A percentile compares a stretch with the other conserved stretches of the same genome.
Evolutionary conservation across 2,797 vertebrate species (phyloP).

Genomic region (Cyprinella venusta): DNA sequence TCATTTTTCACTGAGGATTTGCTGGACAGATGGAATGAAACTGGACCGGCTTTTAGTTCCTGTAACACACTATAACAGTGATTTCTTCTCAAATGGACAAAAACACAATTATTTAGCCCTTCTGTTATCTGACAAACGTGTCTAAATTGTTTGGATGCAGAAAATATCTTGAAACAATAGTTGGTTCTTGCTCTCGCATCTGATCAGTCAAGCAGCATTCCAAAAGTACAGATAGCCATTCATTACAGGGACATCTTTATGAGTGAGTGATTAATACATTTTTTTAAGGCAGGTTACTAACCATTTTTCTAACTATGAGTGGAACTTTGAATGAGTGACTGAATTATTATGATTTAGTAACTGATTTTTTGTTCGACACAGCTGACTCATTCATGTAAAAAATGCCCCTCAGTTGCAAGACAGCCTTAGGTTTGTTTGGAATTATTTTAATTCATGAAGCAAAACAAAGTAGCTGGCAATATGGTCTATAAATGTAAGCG

Average conservation of each 20-base stretch:
- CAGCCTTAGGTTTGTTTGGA: neutral
- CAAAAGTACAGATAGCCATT: no score
- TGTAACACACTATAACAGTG: neutral
- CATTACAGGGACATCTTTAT: neutral
- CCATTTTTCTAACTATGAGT: neutral
- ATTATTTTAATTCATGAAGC: neutral
- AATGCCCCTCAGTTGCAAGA: neutral
- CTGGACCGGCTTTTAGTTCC: neutral
- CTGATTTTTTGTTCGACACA: neutral
- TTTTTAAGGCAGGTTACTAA: no score
- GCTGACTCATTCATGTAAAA: neutral
- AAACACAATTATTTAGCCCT: neutral
- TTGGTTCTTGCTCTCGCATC: neutral
- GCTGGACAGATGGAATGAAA: slow-evolving; percentile 14
- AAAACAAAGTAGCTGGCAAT: neutral
- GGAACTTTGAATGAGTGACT: neutral
- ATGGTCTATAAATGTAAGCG: neutral
- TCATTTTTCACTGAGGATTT: neutral
- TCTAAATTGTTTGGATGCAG: neutral
- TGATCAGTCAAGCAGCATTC: no score
- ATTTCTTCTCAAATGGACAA: neutral
- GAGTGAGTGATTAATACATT: neutral
- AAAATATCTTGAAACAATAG: neutral
- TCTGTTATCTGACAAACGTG: neutral
- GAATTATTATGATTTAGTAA: neutral